Evolutionary conservation across 2,113 vertebrate genomes (phyloP), one percentile per base, ranked within the genome.

Genomic region (Notiomystis cincta): DNA sequence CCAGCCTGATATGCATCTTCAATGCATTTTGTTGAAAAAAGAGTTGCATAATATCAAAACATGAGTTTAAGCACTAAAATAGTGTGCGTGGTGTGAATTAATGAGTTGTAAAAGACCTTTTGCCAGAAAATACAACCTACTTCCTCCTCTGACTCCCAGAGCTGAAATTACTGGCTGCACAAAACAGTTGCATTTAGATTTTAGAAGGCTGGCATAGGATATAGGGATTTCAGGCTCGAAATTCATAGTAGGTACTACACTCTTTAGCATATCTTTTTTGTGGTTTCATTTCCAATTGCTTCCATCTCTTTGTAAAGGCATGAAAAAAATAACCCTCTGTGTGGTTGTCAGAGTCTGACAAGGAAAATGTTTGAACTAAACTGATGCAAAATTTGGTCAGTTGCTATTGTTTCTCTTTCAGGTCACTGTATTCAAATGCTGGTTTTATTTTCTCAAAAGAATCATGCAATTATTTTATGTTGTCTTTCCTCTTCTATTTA

Each of bases 41-140:
- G 2, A 31, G 64, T 9, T 23, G 4, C 1, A 22, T 35, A 13
- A 38, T 35, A 64, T 5, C 1, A 4, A 75, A 84, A 70, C 10
- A 23, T 3, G 18, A 58, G 8, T n/a, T 86, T 72, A 13, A 48
- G 15, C n/a, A 25, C n/a, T 38, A 40, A 40, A 44, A 78, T 53
- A 48, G 5, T 2, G 1, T 4, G 11, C 0, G 0, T 12, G 13
- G 15, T 56, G 17, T 28, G 54, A 91, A 44, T 10, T 37, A 87
- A 40, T 0, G 2, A 80, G 76, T 11, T 79, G 9, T 33, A 50
- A n/a, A 38, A 50, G 37, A 47, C 23, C 4, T 82, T 89, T 87
- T 37, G 9, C 15, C 28, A 61, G 24, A 67, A 92, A 88, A 56
- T 13, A 45, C 13, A 48, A 69, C 57, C 20, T 37, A 17, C 7